Base-by-base conservation (phyloP, 2,113 vertebrate species). In the Oenanthe melanoleuca region DNA sequence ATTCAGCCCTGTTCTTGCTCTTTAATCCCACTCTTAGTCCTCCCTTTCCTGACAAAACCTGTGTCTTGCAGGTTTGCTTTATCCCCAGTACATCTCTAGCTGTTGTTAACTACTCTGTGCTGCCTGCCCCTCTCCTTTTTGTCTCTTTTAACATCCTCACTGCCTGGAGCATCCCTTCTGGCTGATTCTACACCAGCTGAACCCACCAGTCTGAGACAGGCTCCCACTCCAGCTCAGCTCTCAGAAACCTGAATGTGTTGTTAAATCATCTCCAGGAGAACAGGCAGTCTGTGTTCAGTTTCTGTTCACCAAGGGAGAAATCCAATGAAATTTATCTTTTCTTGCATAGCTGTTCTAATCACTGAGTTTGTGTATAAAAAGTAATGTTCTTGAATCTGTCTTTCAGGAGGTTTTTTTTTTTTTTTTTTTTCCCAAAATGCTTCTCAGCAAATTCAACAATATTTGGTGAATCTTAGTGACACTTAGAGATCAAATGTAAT, bases 61-160 rank as follows among this genome's bases (percentile, higher is more conserved):
- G 16, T 17, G 4, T 50, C 33, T 79, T 49, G 5, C 53, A 47
- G 33, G 29, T 60, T 86, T 4, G 0, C 28, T 52, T 86, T 34
- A 20, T 24, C 42, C 55, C n/a, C 4, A 2, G 21, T 19, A 21
- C n/a, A 34, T 8, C 15, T 17, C 15, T 14, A 33, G 28, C 34
- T 86, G 56, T 18, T 78, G 8, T 86, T 6, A 52, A 34, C 42
- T 59, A 11, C 15, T 55, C 28, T 65, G 31, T 1, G 0, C 33
- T 78, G 56, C 34, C 14, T 59, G 3, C 11, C 17, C 19, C 20
- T 24, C 11, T 87, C 34, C 16, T 52, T 88, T 92, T 44, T n/a
- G 11, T 20, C 25, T 45, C 17, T 33, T 78, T 31, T 0, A 0
- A 15, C 37, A 53, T 80, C 3, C 11, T 8, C 31, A 6, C 40